Conservation (phyloP, 1,140 invertebrate species). For the Penaeus chinensis region DNA sequence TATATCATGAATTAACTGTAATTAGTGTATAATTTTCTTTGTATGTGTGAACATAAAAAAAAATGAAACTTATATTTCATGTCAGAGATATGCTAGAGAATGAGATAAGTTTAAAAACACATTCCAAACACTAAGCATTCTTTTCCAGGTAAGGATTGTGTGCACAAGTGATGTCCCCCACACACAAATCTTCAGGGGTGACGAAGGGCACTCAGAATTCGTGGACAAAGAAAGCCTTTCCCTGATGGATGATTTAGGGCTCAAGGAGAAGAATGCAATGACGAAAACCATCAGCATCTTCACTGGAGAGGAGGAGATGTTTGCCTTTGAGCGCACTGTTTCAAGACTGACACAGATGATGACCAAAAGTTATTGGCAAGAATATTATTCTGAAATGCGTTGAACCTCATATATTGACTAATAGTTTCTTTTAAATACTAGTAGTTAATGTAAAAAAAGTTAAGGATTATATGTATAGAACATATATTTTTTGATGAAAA, state of each 20-base stretch:
- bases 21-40: too few species aligned
- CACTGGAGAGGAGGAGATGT: conserved; percentile 96
- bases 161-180: conserved; percentile 82
- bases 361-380: conserved; percentile 59
- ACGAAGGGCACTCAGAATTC: conserved; percentile 67
- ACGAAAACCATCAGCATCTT: conserved; percentile 79
- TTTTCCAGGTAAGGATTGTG: conserved; percentile 75
- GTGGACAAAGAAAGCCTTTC: conserved; percentile 78
- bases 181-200: conserved; percentile 78
- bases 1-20: too few species aligned
- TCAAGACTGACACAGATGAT: conserved; percentile 91
- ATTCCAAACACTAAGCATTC: neutral
- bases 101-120: neutral
- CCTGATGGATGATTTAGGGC: conserved; percentile 94
- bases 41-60: too few species aligned
- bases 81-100: too few species aligned
- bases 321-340: conserved; percentile 94
- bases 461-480: too few species aligned
- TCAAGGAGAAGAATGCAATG: conserved; percentile 73
- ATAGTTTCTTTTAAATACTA: conserved; percentile 1
- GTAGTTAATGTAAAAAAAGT: neutral
- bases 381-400: conserved; percentile 43
- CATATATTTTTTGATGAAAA: too few species aligned
- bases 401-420: neutral
- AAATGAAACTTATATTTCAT: too few species aligned